These are phyloP conservation scores for Sebastes umbrosus DNA, from an alignment of 2,797 vertebrate species.

Conservation along the genomic window DNA sequence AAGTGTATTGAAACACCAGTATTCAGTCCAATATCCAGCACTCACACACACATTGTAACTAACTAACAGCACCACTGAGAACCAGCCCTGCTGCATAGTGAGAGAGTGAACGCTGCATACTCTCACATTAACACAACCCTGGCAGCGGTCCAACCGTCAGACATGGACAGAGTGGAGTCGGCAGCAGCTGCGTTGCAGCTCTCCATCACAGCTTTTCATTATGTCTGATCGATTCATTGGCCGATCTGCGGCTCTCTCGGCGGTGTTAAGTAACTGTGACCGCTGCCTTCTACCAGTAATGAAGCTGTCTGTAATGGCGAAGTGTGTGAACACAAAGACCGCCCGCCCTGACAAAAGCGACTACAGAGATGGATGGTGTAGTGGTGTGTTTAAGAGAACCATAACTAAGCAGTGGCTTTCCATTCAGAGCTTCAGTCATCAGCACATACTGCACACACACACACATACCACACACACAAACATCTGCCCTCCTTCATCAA, in stretches of 20 bases:
- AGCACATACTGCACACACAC: background rate
- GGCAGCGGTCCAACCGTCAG: conserved; percentile 18
- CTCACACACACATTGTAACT: background rate
- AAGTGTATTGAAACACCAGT: background rate
- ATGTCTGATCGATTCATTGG: conserved; percentile 38
- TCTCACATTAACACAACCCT: conserved; percentile 40
- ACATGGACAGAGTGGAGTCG: conserved; percentile 23
- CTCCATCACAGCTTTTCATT: conserved; percentile 57
- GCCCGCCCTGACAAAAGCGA: conserved; percentile 21
- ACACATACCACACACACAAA: conserved; percentile 20
- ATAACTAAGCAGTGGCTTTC: conserved; percentile 26
- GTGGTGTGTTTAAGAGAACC: conserved; percentile 18
- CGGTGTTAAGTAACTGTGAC: conserved; percentile 36
- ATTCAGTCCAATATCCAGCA: background rate
- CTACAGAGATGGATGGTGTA: conserved; percentile 32
- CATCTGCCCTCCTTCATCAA: conserved; percentile 73
- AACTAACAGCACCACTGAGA: conserved; percentile 25
- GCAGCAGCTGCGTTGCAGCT: conserved; percentile 58
- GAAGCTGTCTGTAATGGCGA: conserved; percentile 15
- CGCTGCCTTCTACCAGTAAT: conserved; percentile 21
- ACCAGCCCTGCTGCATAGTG: conserved; percentile 17
- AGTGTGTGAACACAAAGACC: conserved; percentile 25
- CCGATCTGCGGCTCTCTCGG: conserved; percentile 6
- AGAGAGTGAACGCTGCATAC: conserved; percentile 11
- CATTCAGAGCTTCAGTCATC: conserved; percentile 19